A percentile compares a stretch with the other conserved stretches of the same genome.
Conservation (phyloP, 1,140 invertebrate species). For the Conopomorpha cramerella region DNA sequence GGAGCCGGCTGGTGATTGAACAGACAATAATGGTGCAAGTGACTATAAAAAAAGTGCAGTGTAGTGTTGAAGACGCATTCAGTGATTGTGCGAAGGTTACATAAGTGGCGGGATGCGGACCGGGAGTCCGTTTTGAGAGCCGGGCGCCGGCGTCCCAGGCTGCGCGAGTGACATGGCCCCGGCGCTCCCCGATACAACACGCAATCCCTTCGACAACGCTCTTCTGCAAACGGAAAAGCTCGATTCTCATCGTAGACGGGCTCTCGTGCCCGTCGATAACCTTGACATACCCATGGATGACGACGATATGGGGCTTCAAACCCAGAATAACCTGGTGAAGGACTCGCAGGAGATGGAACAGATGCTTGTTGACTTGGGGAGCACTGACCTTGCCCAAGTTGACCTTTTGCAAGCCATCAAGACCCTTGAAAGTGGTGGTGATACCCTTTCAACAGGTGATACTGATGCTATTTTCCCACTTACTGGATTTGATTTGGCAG, state of each 20-base stretch:
- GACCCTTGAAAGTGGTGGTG: constrained; percentile 64
- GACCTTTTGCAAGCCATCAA: constrained; percentile 70
- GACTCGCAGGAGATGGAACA: constrained; percentile 62
- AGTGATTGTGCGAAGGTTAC: no score
- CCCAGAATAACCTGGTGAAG: constrained; percentile 42
- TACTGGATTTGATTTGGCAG: constrained; percentile 64
- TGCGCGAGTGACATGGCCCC: constrained; percentile 61
- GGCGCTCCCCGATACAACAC: constrained; percentile 45
- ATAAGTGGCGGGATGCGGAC: constrained; percentile 37
- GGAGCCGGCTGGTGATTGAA: constrained; percentile 37
- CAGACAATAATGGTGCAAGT: constrained; percentile 28
- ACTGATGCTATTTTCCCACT: constrained; percentile 65
- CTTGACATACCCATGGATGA: constrained; percentile 67
- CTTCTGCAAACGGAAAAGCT: constrained; percentile 3
- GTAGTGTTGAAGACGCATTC: constrained; percentile 4
- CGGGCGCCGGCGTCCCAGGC: constrained; percentile 42
- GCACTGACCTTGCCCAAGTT: constrained; percentile 58
- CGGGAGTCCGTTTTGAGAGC: constrained; percentile 39
- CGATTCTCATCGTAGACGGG: constrained; percentile 23
- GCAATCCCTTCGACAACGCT: constrained; percentile 20
- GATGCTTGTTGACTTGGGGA: constrained; percentile 61
- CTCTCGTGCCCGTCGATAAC: constrained; percentile 49
- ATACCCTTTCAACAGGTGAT: constrained; percentile 48
- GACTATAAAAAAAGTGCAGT: constrained; percentile 21
- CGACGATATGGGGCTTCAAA: constrained; percentile 68